phyloP scores from a whole-genome alignment of 2,888 invertebrate genomes.

The Ophioninae sp. region DNA sequence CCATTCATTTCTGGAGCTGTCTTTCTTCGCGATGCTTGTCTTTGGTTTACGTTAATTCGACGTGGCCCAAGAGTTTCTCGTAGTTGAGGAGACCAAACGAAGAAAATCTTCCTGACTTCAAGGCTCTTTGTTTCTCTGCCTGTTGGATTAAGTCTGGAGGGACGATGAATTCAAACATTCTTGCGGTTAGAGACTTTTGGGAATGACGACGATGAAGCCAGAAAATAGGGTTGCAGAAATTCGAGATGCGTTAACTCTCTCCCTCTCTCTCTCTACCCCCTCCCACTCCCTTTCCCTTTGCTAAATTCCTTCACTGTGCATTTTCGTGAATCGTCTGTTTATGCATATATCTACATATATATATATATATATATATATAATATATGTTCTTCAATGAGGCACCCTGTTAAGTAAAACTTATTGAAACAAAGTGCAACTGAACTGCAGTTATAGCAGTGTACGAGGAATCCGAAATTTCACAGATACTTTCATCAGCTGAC shows the following conservation, averaged over 20 bases:
- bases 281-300: neutral
- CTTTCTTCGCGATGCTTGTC: conserved; percentile 10
- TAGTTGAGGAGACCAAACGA: conserved; percentile 18
- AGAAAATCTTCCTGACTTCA: conserved; percentile 19
- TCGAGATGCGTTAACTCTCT: conserved; percentile 15
- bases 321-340: conserved; percentile 35
- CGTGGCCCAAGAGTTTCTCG: conserved; percentile 11
- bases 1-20: neutral
- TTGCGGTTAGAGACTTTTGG: conserved; percentile 53
- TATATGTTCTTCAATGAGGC: conserved; percentile 22
- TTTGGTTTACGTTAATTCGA: conserved; percentile 45
- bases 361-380: conserved; percentile 5
- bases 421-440: conserved; percentile 31
- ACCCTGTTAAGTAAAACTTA: conserved; percentile 36
- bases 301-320: conserved; percentile 15
- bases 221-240: conserved; percentile 37
- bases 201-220: conserved; percentile 35
- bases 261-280: neutral
- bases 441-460: neutral
- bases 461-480: neutral
- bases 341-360: neutral
- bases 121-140: conserved; percentile 46
- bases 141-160: conserved; percentile 61
- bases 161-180: conserved; percentile 67
- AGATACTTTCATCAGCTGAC: too few species aligned